Percentiles rank a stretch among this genome's conserved stretches.
These are phyloP conservation scores for Malachius bipustulatus DNA, from an alignment of 2,888 invertebrate genomes.

Conservation along the genomic window DNA sequence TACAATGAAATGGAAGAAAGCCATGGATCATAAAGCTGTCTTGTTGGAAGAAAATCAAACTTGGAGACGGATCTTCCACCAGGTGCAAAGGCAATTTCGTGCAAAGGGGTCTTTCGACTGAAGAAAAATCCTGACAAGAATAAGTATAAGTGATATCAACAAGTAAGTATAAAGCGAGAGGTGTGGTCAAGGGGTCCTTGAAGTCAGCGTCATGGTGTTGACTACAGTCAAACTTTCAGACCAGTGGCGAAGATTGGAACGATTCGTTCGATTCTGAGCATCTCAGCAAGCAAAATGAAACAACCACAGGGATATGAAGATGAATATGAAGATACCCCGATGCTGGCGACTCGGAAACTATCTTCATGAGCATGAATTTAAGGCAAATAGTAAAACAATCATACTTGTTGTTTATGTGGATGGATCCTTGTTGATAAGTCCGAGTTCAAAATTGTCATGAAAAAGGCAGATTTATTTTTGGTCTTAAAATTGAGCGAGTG, in stretches of 20 bases:
- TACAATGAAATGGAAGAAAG: no score
- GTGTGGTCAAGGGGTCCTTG: constrained; percentile 26
- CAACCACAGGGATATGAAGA: constrained; percentile 20
- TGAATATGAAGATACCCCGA: constrained; percentile 28
- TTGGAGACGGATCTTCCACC: constrained; percentile 20
- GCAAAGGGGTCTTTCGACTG: constrained; percentile 23
- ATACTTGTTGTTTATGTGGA: constrained; percentile 27
- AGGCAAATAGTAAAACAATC: constrained; percentile 15
- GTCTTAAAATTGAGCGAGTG: constrained; percentile 17
- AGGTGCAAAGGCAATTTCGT: constrained; percentile 20
- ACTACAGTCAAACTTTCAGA: constrained; percentile 24
- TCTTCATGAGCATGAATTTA: constrained; percentile 9
- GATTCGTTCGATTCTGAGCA: constrained; percentile 19
- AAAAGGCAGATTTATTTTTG: constrained; percentile 17
- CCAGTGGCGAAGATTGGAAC: constrained; percentile 23
- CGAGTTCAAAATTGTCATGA: constrained; percentile 13
- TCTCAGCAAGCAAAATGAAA: constrained; percentile 21
- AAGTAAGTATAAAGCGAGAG: constrained; percentile 23
- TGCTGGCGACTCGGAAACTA: constrained; percentile 28
- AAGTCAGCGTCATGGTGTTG: constrained; percentile 20
- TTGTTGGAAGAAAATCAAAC: constrained; percentile 25
- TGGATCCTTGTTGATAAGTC: constrained; percentile 23
- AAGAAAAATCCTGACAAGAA: constrained; percentile 24
- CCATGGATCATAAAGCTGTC: constrained; percentile 20
- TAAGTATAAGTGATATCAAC: no score